Percentiles rank a stretch among this genome's conserved stretches.
Conservation (phyloP, 37 sponge, comb jelly and placozoan species). For the Petrosia ficiformis region DNA sequence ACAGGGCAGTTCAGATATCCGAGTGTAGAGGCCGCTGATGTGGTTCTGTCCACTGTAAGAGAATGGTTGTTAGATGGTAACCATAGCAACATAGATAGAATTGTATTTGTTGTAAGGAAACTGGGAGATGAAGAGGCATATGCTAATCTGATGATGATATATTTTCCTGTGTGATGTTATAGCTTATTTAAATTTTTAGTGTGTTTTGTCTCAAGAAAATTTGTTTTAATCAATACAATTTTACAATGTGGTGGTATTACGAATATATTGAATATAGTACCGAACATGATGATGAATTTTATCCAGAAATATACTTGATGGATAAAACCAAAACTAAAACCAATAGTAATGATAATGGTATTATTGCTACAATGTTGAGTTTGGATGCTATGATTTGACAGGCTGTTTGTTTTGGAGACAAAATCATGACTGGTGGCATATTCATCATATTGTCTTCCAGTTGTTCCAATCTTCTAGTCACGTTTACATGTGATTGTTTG, state of each 20-base stretch:
- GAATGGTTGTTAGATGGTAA: constrained; percentile 40
- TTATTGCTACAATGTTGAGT: too few relatives aligned
- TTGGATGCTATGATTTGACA: too few relatives aligned
- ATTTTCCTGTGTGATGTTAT: constrained; percentile 54
- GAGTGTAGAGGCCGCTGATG: constrained; percentile 53
- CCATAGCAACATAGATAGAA: constrained; percentile 27
- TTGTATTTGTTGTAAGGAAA: constrained; percentile 54
- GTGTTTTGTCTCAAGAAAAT: not conserved
- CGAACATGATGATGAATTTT: not conserved
- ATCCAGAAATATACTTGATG: not conserved
- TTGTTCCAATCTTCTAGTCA: too few relatives aligned
- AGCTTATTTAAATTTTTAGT: not conserved
- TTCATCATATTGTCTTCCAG: too few relatives aligned
- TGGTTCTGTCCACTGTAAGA: constrained; percentile 42
- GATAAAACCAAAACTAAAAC: not conserved
- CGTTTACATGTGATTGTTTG: too few relatives aligned
- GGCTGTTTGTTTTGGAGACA: too few relatives aligned
- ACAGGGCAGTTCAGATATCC: constrained; percentile 66
- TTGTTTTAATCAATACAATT: not conserved
- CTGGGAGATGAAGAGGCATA: constrained; percentile 56
- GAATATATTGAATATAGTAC: not conserved
- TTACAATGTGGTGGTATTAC: not conserved
- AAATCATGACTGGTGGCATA: too few relatives aligned
- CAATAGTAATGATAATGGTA: not conserved
- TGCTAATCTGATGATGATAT: constrained; percentile 36